phyloP scores from a whole-genome alignment of 2,888 invertebrate genomes.

The Dynastes grantii region DNA sequence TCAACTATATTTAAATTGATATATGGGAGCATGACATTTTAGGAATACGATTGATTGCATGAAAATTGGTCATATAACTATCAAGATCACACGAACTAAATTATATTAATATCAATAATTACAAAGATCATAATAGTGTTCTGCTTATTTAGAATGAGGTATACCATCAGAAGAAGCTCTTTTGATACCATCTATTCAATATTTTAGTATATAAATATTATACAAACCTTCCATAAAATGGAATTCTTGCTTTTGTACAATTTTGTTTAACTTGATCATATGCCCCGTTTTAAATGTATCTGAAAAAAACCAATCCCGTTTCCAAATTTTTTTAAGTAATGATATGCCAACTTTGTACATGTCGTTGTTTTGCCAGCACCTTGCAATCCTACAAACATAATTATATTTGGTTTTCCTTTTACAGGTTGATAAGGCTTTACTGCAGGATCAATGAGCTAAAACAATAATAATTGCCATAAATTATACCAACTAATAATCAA shows the following conservation, averaged over 20 bases:
- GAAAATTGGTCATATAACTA: too few species aligned
- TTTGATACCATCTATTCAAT: background rate
- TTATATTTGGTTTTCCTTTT: conserved; percentile 95
- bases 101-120: too few species aligned
- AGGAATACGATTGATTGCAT: too few species aligned
- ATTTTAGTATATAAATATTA: background rate
- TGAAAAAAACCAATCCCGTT: conserved; percentile 98
- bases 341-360: conserved; percentile 99
- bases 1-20: too few species aligned
- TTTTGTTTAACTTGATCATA: conserved; percentile 99
- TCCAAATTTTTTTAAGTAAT: conserved; percentile 99
- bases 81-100: too few species aligned
- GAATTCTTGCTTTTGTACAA: conserved; percentile 98
- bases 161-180: too few species aligned
- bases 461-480: conserved; percentile 50
- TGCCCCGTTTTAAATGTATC: conserved; percentile 99
- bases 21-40: too few species aligned
- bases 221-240: conserved; percentile 95
- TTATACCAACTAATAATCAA: conserved; percentile 26
- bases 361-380: conserved; percentile 99
- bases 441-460: conserved; percentile 94
- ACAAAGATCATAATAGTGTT: too few species aligned
- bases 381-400: conserved; percentile 99
- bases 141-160: too few species aligned
- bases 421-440: conserved; percentile 97